Base-by-base conservation (phyloP, 1,140 invertebrate species). In the Rhopalosiphum maidis region DNA sequence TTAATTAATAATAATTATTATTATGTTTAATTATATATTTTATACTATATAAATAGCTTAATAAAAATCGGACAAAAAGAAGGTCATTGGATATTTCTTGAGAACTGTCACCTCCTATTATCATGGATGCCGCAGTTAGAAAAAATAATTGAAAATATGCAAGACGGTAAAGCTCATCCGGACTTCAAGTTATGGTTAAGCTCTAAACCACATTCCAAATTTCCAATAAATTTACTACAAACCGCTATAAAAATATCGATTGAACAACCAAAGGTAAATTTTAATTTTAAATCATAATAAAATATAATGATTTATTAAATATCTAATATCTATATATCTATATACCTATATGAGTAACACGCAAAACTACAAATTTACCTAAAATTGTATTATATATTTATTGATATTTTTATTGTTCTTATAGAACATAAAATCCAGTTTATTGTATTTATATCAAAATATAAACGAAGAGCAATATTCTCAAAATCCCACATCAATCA, bases 191-290 rank as follows among this genome's bases (percentile, higher is more conserved):
- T 98, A 25, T 98, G 98, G 98, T 95, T 98, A 23, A 98, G 97
- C 94, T 98, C 97, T 15, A 97, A 96, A 95, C 97, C 98, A 5
- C 96, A 98, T 95, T 97, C 97, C 11, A 96, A 98, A 94, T 98
- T 98, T 95, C 98, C 98, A 0, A 97, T 98, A 94, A 97, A 96
- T 86, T 96, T 99, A 94, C 96, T 99, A 77, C 98, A 99, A 95
- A 96, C 97, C 30, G 97, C 97, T 88, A 98, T 99, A 94, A 99
- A 99, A 96, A 98, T 99, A 96, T 99, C 98, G 22, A 99, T 98
- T 35, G 98, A 99, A 95, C 98, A 98, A 22, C 98, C 98, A 6
- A 98, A 97, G 95, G 97, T 97, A 9, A 41, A 37, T 30, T 68
- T 68, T 68, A 15, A 11, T 68, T 30, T 77, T 77, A n/a, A 68